Base-by-base conservation (phyloP, 2,797 vertebrate species). In the Artibeus lituratus region DNA sequence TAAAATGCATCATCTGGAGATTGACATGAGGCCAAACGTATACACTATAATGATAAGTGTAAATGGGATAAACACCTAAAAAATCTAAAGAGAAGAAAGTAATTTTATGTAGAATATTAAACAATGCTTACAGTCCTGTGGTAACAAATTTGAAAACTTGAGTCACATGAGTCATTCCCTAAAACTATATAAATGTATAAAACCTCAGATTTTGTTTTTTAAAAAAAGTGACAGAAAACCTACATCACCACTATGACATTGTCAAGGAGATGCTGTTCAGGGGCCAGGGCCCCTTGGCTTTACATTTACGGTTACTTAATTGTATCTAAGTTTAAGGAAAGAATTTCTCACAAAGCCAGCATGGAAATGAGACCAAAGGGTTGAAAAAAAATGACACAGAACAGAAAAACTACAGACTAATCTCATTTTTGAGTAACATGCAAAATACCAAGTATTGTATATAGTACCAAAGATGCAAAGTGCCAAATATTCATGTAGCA, bases 361-460 rank as follows among this genome's bases (percentile, higher is more conserved):
- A 55, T 18, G 55, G 14, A 4, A 49, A 12, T 44, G 53, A 91
- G 15, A 55, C 24, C 18, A 81, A 80, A 95, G 22, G 8, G 81
- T 59, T 35, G 4, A 69, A 81, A 49, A 93, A 49, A 93, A 78
- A 65, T 55, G 59, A 16, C 35, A 57, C 21, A 81, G 65, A 74
- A 78, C 90, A 83, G 37, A 87, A 94, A 92, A 95, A 67, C 55
- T 90, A 59, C 67, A 82, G 21, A 57, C 5, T 86, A 55, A 83
- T 35, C 35, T 87, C 22, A 65, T n/a, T 73, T 70, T 62, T 49
- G 12, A 90, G 51, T 92, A 81, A 95, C 53, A 94, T 22, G 2
- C 15, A 84, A 96, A 94, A 88, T 85, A 42, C 39, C 39, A 7
- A 42, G 39, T 42, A 42, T 42, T 42, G 39, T 42, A 42, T 42